These are phyloP conservation scores for Adelognathus sp. DNA, from an alignment of 2,888 invertebrate species.

Conservation along the genomic window DNA sequence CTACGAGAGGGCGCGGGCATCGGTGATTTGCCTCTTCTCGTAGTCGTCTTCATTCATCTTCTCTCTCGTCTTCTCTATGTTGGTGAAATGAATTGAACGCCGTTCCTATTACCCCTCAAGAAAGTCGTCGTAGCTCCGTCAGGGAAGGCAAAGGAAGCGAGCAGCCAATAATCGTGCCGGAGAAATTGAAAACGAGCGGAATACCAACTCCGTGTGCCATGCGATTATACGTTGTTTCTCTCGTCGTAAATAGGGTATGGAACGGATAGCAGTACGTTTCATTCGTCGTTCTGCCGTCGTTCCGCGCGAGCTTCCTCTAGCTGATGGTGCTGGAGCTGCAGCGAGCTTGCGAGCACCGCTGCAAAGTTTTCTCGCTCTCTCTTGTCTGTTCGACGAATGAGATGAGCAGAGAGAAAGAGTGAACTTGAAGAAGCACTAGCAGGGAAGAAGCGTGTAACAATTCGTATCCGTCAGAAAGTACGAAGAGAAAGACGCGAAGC, in stretches of 20 bases:
- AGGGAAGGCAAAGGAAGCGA: constrained; percentile 24
- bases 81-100: constrained; percentile 48
- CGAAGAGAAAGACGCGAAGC: constrained; percentile 38
- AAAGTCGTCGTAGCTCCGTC: constrained; percentile 37
- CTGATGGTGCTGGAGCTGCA: constrained; percentile 15
- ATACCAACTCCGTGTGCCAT: constrained; percentile 38
- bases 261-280: constrained; percentile 64
- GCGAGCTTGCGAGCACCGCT: constrained; percentile 36
- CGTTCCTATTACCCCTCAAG: constrained; percentile 44
- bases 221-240: constrained; percentile 57
- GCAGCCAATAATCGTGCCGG: constrained; percentile 58
- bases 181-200: constrained; percentile 60
- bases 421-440: neutral
- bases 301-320: constrained; percentile 12
- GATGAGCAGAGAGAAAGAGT: constrained; percentile 18
- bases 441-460: constrained; percentile 42
- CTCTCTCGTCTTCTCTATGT: neutral
- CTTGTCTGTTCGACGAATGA: constrained; percentile 26
- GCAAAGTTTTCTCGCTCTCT: neutral
- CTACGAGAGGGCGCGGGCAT: constrained; percentile 48
- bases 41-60: neutral
- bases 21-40: constrained; percentile 60
- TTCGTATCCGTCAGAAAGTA: constrained; percentile 57
- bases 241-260: constrained; percentile 60
- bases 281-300: constrained; percentile 65